Evolutionary conservation across 2,113 vertebrate species (phyloP), one percentile per base, ranked within the genome.

Genomic region (Prunella fulvescens): DNA sequence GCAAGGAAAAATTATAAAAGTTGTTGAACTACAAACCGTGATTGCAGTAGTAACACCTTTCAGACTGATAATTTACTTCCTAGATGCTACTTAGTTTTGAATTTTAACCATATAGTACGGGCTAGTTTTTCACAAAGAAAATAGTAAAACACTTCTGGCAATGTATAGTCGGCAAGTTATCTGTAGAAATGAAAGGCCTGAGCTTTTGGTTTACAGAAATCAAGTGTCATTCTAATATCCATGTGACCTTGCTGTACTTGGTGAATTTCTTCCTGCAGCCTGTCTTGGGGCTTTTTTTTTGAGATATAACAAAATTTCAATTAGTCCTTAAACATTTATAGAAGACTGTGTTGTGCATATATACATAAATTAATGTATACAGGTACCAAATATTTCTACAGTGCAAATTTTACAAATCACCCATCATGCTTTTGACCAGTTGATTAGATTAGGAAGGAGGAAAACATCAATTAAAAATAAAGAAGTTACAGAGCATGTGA

Each of bases 401-500:
- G 29, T 62, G 33, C 40, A 88, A 2, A 66, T 78, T 83, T 88
- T 66, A 28, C 23, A 56, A 35, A 23, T 69, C 51, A 8, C 11
- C 7, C 2, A 1, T 91, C 23, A 17, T 0, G 0, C 25, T 82
- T 88, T 77, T 73, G 35, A 69, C 12, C 12, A 29, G 7, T 72
- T 67, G 14, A 25, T 91, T 76, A 69, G 16, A 40, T 90, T 25
- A 29, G 40, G 64, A 73, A 83, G 48, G 51, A 25, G 10, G n/a
- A 51, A 73, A 87, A 66, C 39, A 51, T 26, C 16, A 37, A 9
- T 58, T 25, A 12, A 44, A 76, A 65, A 64, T 44, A 31, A 53
- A 65, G 37, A 60, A 60, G 4, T 71, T 92, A 51, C 9, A 56
- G 17, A 57, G 2, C 60, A n/a, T 40, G 60, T 57, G 29, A 64